These are phyloP conservation scores for Tokudaia tokunoshimensis DNA, from an alignment of 2,797 vertebrate genomes.

Conservation along the genomic window DNA sequence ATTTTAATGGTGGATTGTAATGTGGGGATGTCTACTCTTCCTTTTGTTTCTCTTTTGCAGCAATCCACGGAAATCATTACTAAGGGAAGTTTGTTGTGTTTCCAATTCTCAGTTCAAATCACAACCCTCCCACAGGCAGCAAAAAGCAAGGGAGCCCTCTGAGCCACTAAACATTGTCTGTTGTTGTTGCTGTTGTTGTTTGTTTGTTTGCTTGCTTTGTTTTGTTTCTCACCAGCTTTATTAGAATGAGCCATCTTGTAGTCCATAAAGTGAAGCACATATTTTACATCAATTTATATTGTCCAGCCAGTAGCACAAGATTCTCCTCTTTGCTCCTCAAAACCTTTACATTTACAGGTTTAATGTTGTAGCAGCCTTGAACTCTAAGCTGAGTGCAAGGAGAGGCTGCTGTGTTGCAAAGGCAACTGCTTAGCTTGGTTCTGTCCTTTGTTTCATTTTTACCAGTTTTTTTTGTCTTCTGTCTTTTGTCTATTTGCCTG, in stretches of 20 bases:
- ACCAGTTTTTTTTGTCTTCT: background rate
- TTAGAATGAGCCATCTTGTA: background rate
- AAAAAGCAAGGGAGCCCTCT: background rate
- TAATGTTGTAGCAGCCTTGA: background rate
- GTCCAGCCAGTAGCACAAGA: background rate
- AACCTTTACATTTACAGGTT: background rate
- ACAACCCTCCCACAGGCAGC: background rate
- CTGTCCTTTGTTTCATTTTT: background rate
- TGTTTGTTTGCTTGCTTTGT: background rate
- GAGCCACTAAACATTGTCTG: background rate
- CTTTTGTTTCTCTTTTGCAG: background rate
- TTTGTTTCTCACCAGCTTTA: background rate
- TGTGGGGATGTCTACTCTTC: background rate
- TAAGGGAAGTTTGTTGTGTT: slow-evolving; percentile 8
- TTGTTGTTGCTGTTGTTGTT: background rate
- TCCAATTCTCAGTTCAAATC: slow-evolving; percentile 18
- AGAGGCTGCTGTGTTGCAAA: background rate
- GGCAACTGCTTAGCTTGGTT: background rate
- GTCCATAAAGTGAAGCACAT: background rate
- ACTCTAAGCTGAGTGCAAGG: background rate
- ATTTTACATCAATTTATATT: slow-evolving; percentile 34
- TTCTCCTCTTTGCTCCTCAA: background rate
- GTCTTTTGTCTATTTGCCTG: background rate
- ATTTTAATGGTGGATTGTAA: background rate
- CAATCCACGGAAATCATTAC: background rate